Evolutionary conservation across 2,797 vertebrate species (phyloP), one percentile per base, ranked within the genome.

Genomic region (Streptopelia turtur): DNA sequence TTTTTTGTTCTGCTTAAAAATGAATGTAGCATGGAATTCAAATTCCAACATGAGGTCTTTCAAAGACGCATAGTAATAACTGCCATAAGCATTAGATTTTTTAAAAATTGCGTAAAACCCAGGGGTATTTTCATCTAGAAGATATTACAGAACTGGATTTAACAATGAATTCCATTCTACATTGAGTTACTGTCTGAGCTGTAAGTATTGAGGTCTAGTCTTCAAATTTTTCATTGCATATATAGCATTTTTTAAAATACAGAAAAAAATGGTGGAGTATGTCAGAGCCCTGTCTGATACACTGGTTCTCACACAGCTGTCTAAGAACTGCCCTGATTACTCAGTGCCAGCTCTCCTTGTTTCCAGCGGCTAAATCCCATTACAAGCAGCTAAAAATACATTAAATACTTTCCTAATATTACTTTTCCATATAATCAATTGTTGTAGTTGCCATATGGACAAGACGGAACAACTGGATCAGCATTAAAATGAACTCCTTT

Each of bases 301-400:
- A 59, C 25, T 82, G 65, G 11, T 33, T 94, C 53, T 43, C 47
- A 91, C 59, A 89, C 39, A 91, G 75, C 82, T 95, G 83, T 83
- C 87, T 78, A 93, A 90, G 82, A 88, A 94, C 83, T 69, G 69
- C n/a, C 87, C 82, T 65, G 76, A 94, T 95, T 95, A 94, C 28
- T 81, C 43, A 39, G 59, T 49, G 69, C 43, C 66, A 63, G 85
- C 14, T 82, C 74, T 83, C 72, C 84, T 91, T 91, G 65, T 87
- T 95, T 94, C 94, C 95, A 95, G 93, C 69, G 83, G 91, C 87
- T 94, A 94, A 94, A 94, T 93, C 91, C 76, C 91, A 95, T 94
- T 94, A 95, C 77, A 86, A 89, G 56, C 33, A 88, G 83, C 79
- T 93, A 96, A 95, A 96, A 96, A 96, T 91, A 95, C 24, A 86